Evolutionary conservation across 2,888 invertebrate species (phyloP), one percentile per base, ranked within the genome.

Genomic region (Leucophora obtusa): DNA sequence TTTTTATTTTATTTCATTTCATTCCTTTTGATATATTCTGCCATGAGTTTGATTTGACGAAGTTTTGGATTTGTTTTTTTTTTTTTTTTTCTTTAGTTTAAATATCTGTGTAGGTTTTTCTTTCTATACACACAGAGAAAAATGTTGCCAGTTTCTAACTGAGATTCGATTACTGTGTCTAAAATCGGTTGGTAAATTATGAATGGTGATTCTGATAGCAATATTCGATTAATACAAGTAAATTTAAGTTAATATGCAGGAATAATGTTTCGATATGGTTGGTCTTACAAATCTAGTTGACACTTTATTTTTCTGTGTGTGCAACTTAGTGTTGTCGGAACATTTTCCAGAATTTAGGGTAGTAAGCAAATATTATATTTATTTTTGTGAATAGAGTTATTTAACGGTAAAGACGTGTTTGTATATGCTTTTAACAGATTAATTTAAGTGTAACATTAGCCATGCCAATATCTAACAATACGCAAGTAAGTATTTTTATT

Each of bases 381-480:
- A 47, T 47, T 47, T 47, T n/a, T 47, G 43, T 47, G n/a, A 47
- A 47, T 47, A 47, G n/a, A 47, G 43, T 47, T 47, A 47, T 47
- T 47, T 47, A 47, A n/a, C 43, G 43, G 15, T 47, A n/a, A 47
- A 47, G 43, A 15, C 14, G n/a, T 47, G 14, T 47, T 47, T 47
- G 43, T 47, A n/a, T n/a, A 5, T 47, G n/a, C n/a, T n/a, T 47
- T n/a, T 7, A 47, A 47, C n/a, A 47, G n/a, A 47, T 47, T 47
- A 14, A 47, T 6, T 47, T 10, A 47, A 47, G n/a, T 47, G n/a
- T n/a, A n/a, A n/a, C n/a, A n/a, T 47, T 47, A 47, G 43, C 2
- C 43, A 47, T 47, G 28, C 7, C 28, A 28, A 47, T n/a, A 47
- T n/a, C 1, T 47, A 11, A n/a, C n/a, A n/a, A n/a, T n/a, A n/a